These are phyloP conservation scores for Lochmaea capreae DNA, from an alignment of 2,888 invertebrate genomes.

Conservation along the genomic window DNA sequence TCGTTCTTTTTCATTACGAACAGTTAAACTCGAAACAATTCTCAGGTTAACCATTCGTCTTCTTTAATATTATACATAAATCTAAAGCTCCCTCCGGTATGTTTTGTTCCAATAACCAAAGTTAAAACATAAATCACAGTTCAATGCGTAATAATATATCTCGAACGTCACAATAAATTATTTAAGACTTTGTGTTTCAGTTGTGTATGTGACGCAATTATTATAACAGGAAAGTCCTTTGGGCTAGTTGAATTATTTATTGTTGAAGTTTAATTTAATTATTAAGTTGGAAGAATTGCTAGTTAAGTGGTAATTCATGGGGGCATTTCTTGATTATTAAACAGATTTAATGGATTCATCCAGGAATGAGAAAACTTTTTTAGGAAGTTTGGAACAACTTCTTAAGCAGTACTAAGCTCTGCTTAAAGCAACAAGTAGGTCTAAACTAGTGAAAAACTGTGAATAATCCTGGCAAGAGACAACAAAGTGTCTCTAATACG, in stretches of 20 bases:
- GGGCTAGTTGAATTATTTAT: not conserved
- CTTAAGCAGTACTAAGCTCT: too few relatives aligned
- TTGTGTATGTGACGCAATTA: constrained; percentile 1
- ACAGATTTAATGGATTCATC: too few relatives aligned
- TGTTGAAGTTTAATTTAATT: not conserved
- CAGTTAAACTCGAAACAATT: not conserved
- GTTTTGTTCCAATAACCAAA: constrained; percentile 5
- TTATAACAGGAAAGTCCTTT: not conserved
- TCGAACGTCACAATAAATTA: not conserved
- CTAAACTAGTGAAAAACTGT: too few relatives aligned
- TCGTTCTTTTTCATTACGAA: not conserved
- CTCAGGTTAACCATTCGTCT: constrained; percentile 6
- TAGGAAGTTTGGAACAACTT: too few relatives aligned
- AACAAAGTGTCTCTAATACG: too few relatives aligned
- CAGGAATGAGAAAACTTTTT: too few relatives aligned
- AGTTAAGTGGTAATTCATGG: too few relatives aligned
- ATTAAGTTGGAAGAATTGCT: not conserved
- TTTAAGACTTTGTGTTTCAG: constrained; percentile 2
- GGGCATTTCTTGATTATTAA: too few relatives aligned
- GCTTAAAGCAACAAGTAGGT: too few relatives aligned
- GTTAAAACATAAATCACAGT: constrained; percentile 6
- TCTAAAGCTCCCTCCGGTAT: not conserved
- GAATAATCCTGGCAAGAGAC: too few relatives aligned
- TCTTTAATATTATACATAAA: not conserved
- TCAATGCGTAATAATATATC: constrained; percentile 9